phyloP scores from a whole-genome alignment of 2,797 vertebrate genomes.

The Sibirionetta formosa region DNA sequence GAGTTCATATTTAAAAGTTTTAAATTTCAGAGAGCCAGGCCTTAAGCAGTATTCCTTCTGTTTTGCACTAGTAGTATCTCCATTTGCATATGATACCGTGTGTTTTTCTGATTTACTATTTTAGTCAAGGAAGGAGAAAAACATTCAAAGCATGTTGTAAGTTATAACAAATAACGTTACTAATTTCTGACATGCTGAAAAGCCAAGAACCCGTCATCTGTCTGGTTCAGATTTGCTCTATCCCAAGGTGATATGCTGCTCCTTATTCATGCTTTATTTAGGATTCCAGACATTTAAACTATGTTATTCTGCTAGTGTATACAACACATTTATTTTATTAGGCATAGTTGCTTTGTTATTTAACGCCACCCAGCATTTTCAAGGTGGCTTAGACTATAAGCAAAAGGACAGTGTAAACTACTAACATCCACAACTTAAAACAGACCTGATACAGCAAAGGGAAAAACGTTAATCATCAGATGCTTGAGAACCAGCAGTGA shows the following conservation, averaged over 20 bases:
- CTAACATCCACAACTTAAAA: slow-evolving; percentile 24
- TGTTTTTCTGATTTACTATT: slow-evolving; percentile 42
- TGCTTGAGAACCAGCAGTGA: neutral
- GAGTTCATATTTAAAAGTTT: neutral
- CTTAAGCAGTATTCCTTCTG: neutral
- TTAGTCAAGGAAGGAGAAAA: slow-evolving; percentile 27
- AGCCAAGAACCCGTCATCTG: neutral
- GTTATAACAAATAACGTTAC: slow-evolving; percentile 30
- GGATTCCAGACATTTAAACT: slow-evolving; percentile 35
- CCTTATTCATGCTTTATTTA: slow-evolving; percentile 41
- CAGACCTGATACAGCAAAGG: neutral
- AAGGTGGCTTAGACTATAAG: slow-evolving; percentile 13
- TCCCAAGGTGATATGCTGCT: slow-evolving; percentile 1
- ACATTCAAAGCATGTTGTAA: neutral
- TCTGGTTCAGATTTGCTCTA: slow-evolving; percentile 10
- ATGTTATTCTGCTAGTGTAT: neutral
- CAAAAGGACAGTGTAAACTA: neutral
- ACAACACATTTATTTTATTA: slow-evolving; percentile 44
- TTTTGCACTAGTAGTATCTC: neutral
- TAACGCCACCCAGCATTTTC: slow-evolving; percentile 47
- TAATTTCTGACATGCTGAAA: slow-evolving; percentile 7
- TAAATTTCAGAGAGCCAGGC: neutral
- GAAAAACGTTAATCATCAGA: neutral
- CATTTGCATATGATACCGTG: neutral
- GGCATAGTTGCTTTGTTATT: neutral